Evolutionary conservation across 2,797 vertebrate genomes (phyloP), one percentile per base, ranked within the genome.

Genomic region (Taeniopygia guttata): DNA sequence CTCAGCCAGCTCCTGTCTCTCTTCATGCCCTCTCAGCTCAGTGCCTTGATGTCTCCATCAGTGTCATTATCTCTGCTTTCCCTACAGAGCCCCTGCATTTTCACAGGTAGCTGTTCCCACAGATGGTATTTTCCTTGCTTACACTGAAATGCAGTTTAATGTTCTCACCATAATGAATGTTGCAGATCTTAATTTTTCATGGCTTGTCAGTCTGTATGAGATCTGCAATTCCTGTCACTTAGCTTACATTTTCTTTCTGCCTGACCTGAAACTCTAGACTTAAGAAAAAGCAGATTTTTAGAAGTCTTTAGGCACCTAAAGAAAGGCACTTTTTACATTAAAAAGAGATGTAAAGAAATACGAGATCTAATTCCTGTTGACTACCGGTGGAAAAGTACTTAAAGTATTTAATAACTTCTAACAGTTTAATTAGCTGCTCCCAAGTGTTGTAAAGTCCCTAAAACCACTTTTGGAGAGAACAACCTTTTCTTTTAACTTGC

Each of bases 251-350:
- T 83, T 66, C 68, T 76, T 87, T 84, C 58, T 42, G 17, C 54
- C 48, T 80, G 52, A 76, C 27, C 51, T 69, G 72, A 60, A 90
- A 80, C 48, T 16, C 29, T 62, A 43, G 29, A 59, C 46, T 69
- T 58, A 30, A 72, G 54, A 68, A 89, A 93, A 91, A 87, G 42
- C 4, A 68, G 49, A n/a, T 91, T 87, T 87, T 94, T n/a, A 69
- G 59, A 85, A 87, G 59, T 38, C 59, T 83, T 79, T 58, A 58
- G 25, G 30, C 22, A 76, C 59, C n/a, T 85, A 25, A 87, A 58
- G 55, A 91, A 81, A 81, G 16, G 42, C 14, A 66, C 27, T 43
- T 60, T 27, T 83, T 83, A 40, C 11, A 20, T 48, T 58, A 45
- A 55, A 72, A 72, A 66, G 14, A 7, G 15, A 27, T 55, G 69